These are phyloP conservation scores for Lamellibrachia luymesi DNA, from an alignment of 1,140 invertebrate species.

Conservation along the genomic window DNA sequence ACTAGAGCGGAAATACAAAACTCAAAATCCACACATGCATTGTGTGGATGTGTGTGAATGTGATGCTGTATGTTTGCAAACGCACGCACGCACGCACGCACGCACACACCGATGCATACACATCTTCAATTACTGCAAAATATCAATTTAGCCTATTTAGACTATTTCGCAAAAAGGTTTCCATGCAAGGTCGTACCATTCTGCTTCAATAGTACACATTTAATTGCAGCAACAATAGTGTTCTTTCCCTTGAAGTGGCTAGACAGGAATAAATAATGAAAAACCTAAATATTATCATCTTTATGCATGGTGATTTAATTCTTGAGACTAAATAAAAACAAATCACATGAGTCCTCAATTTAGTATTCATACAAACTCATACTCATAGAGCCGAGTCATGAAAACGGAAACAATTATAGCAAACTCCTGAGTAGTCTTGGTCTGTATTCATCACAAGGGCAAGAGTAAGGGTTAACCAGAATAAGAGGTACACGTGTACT, in stretches of 20 bases:
- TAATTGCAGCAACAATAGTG: background rate
- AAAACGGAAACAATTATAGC: background rate
- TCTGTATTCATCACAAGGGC: no score
- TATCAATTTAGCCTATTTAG: background rate
- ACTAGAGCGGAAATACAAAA: no score
- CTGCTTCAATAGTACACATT: background rate
- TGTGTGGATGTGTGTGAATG: no score
- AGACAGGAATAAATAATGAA: background rate
- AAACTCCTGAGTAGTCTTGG: no score
- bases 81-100: background rate
- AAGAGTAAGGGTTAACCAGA: no score
- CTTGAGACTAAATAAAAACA: background rate
- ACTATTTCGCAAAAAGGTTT: no score
- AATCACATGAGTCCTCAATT: no score
- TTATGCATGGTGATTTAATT: background rate
- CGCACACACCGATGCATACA: no score
- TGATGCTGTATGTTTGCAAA: no score
- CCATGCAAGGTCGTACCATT: background rate
- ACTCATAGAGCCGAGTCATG: background rate
- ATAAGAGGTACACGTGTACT: no score
- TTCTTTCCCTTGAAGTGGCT: background rate
- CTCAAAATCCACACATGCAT: no score
- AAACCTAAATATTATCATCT: no score
- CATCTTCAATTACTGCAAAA: background rate
- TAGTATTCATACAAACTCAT: background rate